A percentile compares a stretch with the other conserved stretches of the same genome.
Conservation (phyloP, 2,797 vertebrate genomes). For the Cynopterus sphinx region DNA sequence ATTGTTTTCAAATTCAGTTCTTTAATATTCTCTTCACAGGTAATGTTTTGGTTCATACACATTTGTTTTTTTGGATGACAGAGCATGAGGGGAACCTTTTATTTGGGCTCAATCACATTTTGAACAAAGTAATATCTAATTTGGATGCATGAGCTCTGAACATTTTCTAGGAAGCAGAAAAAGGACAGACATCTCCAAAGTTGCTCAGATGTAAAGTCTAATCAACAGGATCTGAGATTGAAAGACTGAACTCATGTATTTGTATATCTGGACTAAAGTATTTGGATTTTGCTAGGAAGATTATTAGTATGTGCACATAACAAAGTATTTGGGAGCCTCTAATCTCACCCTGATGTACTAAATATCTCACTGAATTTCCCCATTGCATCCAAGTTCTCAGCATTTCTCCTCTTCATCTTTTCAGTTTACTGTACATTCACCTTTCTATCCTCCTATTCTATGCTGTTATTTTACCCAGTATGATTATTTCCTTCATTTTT, state of each 20-base stretch:
- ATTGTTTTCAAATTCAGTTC: background rate
- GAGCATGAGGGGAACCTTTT: constrained; percentile 44
- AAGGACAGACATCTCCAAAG: background rate
- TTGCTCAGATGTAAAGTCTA: background rate
- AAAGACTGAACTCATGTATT: background rate
- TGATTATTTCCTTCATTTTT: background rate
- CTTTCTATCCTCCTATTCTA: background rate
- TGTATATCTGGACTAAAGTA: background rate
- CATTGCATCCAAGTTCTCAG: background rate
- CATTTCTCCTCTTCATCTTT: background rate
- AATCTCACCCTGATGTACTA: background rate
- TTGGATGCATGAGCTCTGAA: background rate
- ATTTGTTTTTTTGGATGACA: constrained; percentile 54
- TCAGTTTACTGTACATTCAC: background rate
- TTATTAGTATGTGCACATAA: background rate
- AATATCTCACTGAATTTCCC: background rate
- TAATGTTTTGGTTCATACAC: constrained; percentile 35
- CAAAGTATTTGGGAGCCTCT: background rate
- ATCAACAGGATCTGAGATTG: background rate
- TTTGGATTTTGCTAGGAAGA: background rate
- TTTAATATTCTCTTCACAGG: constrained; percentile 39
- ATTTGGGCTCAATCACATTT: constrained; percentile 28
- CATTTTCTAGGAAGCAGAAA: constrained; percentile 34
- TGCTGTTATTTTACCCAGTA: background rate
- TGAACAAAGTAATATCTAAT: constrained; percentile 55